These are phyloP conservation scores for Chirona hameri DNA, from an alignment of 2,888 invertebrate genomes.

Conservation along the genomic window DNA sequence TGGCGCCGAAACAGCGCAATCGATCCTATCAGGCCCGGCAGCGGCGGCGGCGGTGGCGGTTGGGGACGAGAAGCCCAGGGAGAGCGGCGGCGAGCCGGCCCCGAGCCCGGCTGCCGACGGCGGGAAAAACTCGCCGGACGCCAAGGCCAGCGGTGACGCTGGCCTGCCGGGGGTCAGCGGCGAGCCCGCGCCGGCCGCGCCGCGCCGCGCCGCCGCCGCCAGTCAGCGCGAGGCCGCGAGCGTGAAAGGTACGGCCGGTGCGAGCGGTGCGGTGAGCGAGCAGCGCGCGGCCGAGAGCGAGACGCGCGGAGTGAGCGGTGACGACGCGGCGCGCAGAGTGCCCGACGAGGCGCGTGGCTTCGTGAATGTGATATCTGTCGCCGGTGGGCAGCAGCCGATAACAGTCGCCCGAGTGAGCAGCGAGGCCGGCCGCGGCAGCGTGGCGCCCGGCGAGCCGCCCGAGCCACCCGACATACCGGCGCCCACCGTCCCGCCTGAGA, in stretches of 20 bases:
- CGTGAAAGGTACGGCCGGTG: background rate
- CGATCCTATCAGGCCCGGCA: background rate
- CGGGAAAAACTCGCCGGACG: background rate
- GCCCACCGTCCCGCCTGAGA: background rate
- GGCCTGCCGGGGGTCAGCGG: background rate
- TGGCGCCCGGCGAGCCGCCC: background rate
- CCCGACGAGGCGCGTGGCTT: background rate
- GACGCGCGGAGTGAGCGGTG: background rate
- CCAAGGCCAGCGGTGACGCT: conserved; percentile 12
- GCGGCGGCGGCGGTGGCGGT: too few relatives aligned
- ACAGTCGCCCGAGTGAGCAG: background rate
- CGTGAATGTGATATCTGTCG: background rate
- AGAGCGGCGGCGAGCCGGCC: background rate
- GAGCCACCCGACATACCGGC: background rate
- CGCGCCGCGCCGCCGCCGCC: background rate
- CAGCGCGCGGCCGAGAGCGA: background rate
- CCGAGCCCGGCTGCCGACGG: background rate
- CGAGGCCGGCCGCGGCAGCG: background rate
- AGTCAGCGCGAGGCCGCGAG: background rate
- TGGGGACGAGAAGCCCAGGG: background rate
- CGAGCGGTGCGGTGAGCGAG: background rate
- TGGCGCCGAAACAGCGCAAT: conserved; percentile 9
- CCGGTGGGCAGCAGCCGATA: background rate
- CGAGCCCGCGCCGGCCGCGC: background rate
- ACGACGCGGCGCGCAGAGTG: too few relatives aligned